These are phyloP conservation scores for Chorisops tibialis DNA, from an alignment of 2,888 invertebrate genomes.

Conservation along the genomic window DNA sequence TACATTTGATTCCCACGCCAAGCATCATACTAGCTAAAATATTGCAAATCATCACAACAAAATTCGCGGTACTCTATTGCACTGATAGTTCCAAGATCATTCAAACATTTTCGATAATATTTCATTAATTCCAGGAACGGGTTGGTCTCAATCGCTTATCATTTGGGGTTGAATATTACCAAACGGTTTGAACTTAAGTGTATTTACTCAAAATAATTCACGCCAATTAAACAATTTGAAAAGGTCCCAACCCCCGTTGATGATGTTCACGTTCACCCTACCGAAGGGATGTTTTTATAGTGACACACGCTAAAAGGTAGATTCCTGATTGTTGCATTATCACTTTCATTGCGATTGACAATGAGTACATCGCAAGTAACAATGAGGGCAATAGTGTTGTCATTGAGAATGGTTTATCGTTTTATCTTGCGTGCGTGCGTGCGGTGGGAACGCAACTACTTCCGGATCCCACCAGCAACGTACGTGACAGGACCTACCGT, in stretches of 20 bases:
- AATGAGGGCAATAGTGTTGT: slow-evolving; percentile 11
- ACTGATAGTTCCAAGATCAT: too few relatives aligned
- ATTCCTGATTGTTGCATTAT: background rate
- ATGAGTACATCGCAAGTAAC: background rate
- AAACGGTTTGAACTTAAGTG: slow-evolving; percentile 21
- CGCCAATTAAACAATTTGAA: slow-evolving; percentile 51
- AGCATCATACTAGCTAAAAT: too few relatives aligned
- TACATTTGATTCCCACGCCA: too few relatives aligned
- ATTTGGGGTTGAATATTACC: too few relatives aligned
- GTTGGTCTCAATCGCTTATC: too few relatives aligned
- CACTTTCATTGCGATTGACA: background rate
- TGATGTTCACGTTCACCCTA: slow-evolving; percentile 38
- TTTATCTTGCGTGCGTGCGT: slow-evolving; percentile 9
- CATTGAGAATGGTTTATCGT: slow-evolving; percentile 10
- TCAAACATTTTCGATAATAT: too few relatives aligned
- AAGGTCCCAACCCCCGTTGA: slow-evolving; percentile 46
- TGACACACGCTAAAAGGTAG: background rate
- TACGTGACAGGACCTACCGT: slow-evolving; percentile 5
- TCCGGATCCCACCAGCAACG: slow-evolving; percentile 11
- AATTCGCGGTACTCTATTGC: too few relatives aligned
- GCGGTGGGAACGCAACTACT: slow-evolving; percentile 15
- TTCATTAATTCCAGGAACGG: too few relatives aligned
- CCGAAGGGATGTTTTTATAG: slow-evolving; percentile 6
- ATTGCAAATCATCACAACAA: too few relatives aligned
- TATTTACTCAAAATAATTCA: slow-evolving; percentile 45